phyloP scores from a whole-genome alignment of 2,888 invertebrate genomes.

The Netelia fuscicornis region DNA sequence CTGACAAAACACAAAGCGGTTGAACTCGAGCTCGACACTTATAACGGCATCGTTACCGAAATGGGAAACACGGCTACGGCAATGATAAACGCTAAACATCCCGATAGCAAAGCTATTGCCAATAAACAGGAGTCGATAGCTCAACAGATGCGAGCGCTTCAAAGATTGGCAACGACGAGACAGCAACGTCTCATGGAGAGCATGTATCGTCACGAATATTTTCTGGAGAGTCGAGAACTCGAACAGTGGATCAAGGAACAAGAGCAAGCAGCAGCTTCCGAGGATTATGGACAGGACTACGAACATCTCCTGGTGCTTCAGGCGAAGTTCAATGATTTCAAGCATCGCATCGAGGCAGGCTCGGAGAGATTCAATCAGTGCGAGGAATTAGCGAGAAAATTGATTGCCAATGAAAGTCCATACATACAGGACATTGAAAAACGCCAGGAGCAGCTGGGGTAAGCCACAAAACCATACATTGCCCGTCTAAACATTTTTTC shows the following conservation, averaged over 20 bases:
- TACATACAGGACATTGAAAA: slow-evolving; percentile 94
- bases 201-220: slow-evolving; percentile 95
- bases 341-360: slow-evolving; percentile 95
- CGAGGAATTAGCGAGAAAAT: slow-evolving; percentile 94
- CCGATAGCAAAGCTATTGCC: slow-evolving; percentile 92
- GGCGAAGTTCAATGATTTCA: slow-evolving; percentile 96
- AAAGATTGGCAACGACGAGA: slow-evolving; percentile 91
- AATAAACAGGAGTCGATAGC: slow-evolving; percentile 91
- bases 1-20: slow-evolving; percentile 98
- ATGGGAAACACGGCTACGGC: slow-evolving; percentile 95
- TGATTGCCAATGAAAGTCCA: slow-evolving; percentile 93
- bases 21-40: slow-evolving; percentile 95
- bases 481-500: slow-evolving; percentile 28
- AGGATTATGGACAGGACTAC: slow-evolving; percentile 97
- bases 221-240: slow-evolving; percentile 95
- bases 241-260: slow-evolving; percentile 97
- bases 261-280: slow-evolving; percentile 94
- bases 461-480: slow-evolving; percentile 76
- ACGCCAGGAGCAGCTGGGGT: slow-evolving; percentile 95
- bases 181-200: slow-evolving; percentile 96
- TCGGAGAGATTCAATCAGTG: slow-evolving; percentile 96
- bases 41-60: slow-evolving; percentile 95
- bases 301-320: slow-evolving; percentile 94
- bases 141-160: slow-evolving; percentile 92
- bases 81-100: slow-evolving; percentile 93